Base-by-base conservation (phyloP, 2,888 invertebrate genomes). In the Aethes cnicana region DNA sequence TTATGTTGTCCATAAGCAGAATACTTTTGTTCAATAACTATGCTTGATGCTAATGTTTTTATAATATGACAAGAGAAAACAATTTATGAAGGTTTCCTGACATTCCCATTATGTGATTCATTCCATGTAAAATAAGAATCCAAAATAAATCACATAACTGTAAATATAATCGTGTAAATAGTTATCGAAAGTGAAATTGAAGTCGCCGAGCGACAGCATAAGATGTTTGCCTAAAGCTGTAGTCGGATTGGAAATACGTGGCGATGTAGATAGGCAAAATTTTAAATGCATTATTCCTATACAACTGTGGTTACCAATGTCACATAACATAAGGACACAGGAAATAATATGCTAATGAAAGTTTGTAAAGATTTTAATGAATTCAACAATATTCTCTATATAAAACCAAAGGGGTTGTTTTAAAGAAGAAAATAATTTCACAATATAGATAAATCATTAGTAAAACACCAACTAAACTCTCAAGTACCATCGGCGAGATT, bases 81-180 rank as follows among this genome's bases (percentile, higher is more conserved):
- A 61, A 61, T 63, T 66, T 68, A 59, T 66, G 47, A 74, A 75
- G 73, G 77, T 80, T 72, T 81, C 74, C 72, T 71, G 59, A 88
- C 87, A 88, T 87, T 88, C 88, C 87, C 77, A 78, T 80, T 86
- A 77, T 80, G 82, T 81, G 80, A 74, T 80, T 82, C 77, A 84
- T 85, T 85, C 81, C 84, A 80, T 82, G 75, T 80, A 81, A 78
- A 81, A 76, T 73, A 72, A 77, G 64, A 68, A 78, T 75, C 76
- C 81, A 81, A 79, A 81, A 70, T 75, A 69, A 67, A 81, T 78
- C 79, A 72, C 79, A 77, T 76, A 74, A 74, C 72, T 88, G 88
- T 88, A 87, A 77, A 88, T 88, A 89, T 66, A 16, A 72, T 73
- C 75, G 74, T 89, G 89, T 89, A 89, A 74, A 89, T 89, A 88